Conservation (phyloP, 1,140 invertebrate genomes). For the Meloidogyne exigua region DNA sequence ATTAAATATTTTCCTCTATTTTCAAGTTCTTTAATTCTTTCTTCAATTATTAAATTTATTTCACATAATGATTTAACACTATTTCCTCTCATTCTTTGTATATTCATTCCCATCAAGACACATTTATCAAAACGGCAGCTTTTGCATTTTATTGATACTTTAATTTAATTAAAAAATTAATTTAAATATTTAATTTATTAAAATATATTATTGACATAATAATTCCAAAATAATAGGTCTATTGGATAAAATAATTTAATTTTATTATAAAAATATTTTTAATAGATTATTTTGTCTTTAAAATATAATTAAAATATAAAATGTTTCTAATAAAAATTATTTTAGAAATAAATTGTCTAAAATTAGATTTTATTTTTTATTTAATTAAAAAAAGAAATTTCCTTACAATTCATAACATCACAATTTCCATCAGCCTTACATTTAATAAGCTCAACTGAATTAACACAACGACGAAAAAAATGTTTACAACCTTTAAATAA, state of each 20-base stretch:
- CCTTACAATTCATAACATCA: slow-evolving; percentile 1
- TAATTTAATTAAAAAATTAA: too few species aligned
- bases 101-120: slow-evolving; percentile 10
- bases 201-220: too few species aligned
- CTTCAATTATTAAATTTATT: not conserved
- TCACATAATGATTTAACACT: not conserved
- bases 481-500: slow-evolving; percentile 16
- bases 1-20: not conserved
- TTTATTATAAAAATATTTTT: too few species aligned
- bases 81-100: not conserved
- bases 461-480: slow-evolving; percentile 11
- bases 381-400: too few species aligned
- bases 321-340: too few species aligned
- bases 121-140: slow-evolving; percentile 4
- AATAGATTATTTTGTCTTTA: too few species aligned
- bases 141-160: not conserved
- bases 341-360: too few species aligned
- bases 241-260: too few species aligned
- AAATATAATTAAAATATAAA: too few species aligned
- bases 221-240: too few species aligned
- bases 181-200: too few species aligned
- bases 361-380: too few species aligned
- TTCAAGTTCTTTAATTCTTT: not conserved
- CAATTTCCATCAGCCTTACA: not conserved
- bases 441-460: not conserved